Conservation (phyloP, 2,113 vertebrate species). For the Manacus vitellinus region DNA sequence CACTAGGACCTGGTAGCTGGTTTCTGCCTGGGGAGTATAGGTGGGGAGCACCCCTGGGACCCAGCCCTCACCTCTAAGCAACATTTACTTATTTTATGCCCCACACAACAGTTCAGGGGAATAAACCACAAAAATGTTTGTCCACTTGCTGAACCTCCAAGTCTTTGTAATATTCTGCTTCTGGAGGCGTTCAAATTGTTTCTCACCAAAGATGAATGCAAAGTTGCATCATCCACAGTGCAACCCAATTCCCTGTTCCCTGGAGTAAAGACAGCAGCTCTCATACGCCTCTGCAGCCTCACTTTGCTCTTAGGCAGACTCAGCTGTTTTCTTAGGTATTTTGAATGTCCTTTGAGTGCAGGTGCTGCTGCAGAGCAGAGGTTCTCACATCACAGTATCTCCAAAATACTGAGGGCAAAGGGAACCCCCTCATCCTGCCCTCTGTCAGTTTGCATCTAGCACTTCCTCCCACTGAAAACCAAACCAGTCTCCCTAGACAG, state of each 20-base stretch:
- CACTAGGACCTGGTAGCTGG: neutral
- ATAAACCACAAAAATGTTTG: neutral
- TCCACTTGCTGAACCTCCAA: neutral
- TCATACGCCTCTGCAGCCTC: accelerated
- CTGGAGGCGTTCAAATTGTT: neutral
- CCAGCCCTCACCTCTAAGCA: neutral
- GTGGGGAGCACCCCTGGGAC: neutral
- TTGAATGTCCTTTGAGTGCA: neutral
- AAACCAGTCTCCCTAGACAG: neutral
- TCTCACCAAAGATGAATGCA: neutral
- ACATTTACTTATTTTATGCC: neutral
- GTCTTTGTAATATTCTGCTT: neutral
- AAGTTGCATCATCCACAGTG: neutral
- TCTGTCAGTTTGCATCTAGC: neutral
- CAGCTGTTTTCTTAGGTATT: neutral
- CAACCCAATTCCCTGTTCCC: neutral
- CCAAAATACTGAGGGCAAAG: neutral
- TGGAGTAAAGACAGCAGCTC: neutral
- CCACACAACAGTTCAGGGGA: neutral
- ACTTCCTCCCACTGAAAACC: neutral
- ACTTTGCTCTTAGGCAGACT: neutral
- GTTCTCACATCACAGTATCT: neutral
- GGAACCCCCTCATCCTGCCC: neutral
- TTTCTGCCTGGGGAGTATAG: neutral
- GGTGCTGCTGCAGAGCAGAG: neutral